Base-by-base conservation (phyloP, 2,113 vertebrate genomes). In the Leucopsar rothschildi region DNA sequence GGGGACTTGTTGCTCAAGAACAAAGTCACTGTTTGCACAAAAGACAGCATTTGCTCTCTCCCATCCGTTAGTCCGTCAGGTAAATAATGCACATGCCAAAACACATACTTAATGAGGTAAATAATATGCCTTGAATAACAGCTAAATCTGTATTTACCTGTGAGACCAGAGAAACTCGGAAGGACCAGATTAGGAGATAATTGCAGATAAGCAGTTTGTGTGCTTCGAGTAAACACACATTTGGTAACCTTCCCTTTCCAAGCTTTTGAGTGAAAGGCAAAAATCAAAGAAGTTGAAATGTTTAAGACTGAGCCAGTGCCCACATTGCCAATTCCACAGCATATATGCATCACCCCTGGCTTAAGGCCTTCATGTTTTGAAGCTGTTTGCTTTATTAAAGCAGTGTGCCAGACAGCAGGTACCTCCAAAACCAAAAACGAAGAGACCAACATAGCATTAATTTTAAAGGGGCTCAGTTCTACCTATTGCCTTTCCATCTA, bases 21-120 rank as follows among this genome's bases (percentile, higher is more conserved):
- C 93, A 86, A 77, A 79, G 80, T 55, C 15, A 49, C 83, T 98
- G 93, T 98, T 98, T 98, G 96, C 97, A 97, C 95, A 97, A 97
- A 95, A 96, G 96, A 90, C 95, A 96, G 96, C 97, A 71, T 97
- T 94, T 97, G 96, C 95, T 98, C 95, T 96, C 95, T 93, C 96
- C 96, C 96, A 98, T 93, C 96, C 91, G 45, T 97, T 97, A 98
- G 97, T 96, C 97, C 29, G 27, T 92, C 98, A 98, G 95, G 97
- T 98, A 98, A 98, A 98, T 98, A 98, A 98, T 78, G 91, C 96
- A 97, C 91, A 94, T 97, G 98, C 97, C 98, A 98, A 98, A 98
- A 98, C 93, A 98, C 97, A 98, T 97, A 98, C 96, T 98, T 98
- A 98, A 98, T 98, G 98, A 98, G 97, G 96, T 97, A 98, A 98